Evolutionary conservation across 2,113 vertebrate species (phyloP).

Genomic region (Tinamus guttatus): DNA sequence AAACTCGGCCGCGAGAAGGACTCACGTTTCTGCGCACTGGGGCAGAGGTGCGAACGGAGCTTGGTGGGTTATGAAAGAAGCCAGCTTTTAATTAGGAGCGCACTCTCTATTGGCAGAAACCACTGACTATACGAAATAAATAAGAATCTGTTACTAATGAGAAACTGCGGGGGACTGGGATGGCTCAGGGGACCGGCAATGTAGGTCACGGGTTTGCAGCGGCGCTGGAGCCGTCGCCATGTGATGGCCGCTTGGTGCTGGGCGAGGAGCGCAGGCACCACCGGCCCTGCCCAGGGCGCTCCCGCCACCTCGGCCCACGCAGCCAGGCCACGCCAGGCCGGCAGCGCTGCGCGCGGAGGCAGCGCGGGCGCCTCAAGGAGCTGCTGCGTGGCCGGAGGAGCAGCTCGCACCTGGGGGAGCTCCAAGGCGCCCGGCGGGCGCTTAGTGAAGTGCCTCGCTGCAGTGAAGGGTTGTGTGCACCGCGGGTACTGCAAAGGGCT

Average conservation of each 20-base stretch:
- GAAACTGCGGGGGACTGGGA: neutral
- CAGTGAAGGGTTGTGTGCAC: neutral
- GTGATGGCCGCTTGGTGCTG: neutral
- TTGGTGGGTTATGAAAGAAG: slow-evolving; percentile 60
- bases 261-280: neutral
- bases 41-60: slow-evolving; percentile 56
- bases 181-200: slow-evolving; percentile 43
- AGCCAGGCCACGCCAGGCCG: no score
- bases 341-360: no score
- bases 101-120: slow-evolving; percentile 28
- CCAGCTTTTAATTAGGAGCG: slow-evolving; percentile 64
- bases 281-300: no score
- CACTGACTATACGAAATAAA: slow-evolving; percentile 47
- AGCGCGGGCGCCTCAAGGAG: no score
- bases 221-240: neutral
- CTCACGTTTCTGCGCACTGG: slow-evolving; percentile 18
- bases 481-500: neutral
- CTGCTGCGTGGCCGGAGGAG: neutral
- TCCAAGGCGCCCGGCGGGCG: slow-evolving; percentile 6
- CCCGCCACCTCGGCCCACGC: no score
- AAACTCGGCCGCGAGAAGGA: neutral
- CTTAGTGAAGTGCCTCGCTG: slow-evolving; percentile 7
- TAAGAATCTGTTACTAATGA: slow-evolving; percentile 66
- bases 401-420: neutral
- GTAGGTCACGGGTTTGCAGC: slow-evolving; percentile 48